Conservation (phyloP, 2,888 invertebrate genomes). For the Melitaea athalia region DNA sequence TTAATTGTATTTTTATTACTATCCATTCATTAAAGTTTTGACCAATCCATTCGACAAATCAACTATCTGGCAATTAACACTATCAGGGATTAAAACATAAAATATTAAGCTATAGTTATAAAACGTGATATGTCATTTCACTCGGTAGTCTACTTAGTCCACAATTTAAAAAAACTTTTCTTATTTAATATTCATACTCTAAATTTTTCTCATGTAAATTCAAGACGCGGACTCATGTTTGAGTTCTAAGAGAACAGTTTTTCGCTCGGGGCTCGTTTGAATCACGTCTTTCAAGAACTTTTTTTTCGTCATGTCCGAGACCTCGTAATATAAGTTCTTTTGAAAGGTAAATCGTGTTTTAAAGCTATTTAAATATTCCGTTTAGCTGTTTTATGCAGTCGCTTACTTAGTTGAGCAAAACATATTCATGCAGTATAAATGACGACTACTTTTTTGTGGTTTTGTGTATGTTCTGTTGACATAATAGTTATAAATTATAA, state of each 20-base stretch:
- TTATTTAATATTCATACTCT: not conserved
- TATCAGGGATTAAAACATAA: too few species aligned
- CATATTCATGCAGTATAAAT: not conserved
- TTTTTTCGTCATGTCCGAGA: constrained; percentile 3
- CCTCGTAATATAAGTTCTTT: constrained; percentile 1
- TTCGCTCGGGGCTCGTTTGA: constrained; percentile 2
- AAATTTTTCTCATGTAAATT: constrained; percentile 5
- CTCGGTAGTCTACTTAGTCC: too few species aligned
- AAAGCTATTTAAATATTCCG: not conserved
- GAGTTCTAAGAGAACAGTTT: constrained; percentile 1
- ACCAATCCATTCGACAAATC: too few species aligned
- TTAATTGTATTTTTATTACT: too few species aligned
- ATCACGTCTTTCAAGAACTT: not conserved
- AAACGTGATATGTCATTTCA: too few species aligned
- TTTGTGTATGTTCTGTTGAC: too few species aligned
- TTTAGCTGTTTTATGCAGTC: not conserved
- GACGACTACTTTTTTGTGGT: not conserved
- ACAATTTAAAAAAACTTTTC: too few species aligned
- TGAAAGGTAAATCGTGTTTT: not conserved
- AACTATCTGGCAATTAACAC: too few species aligned
- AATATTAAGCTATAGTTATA: too few species aligned
- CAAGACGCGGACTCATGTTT: not conserved
- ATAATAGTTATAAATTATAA: too few species aligned
- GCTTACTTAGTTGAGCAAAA: not conserved
- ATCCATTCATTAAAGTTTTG: too few species aligned